Percentiles rank a stretch among this genome's conserved stretches.
These are phyloP conservation scores for Dolomedes plantarius DNA, from an alignment of 2,888 invertebrate species.

Conservation along the genomic window DNA sequence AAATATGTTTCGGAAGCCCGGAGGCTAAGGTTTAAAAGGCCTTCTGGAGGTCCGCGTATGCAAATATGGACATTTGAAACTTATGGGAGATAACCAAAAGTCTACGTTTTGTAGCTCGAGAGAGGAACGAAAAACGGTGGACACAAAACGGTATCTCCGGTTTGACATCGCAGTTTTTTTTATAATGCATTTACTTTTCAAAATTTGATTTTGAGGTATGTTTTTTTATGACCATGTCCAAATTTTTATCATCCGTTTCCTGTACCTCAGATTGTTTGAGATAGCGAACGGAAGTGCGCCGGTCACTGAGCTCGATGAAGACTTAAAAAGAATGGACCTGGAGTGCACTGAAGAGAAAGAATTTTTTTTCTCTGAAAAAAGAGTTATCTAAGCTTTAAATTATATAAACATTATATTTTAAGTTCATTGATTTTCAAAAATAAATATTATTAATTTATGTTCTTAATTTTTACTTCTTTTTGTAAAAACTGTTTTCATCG, in stretches of 20 bases:
- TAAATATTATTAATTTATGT: too few relatives aligned
- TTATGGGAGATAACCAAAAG: conserved; percentile 57
- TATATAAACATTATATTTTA: too few relatives aligned
- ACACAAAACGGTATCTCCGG: not conserved
- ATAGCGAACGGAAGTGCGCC: not conserved
- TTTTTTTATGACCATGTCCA: not conserved
- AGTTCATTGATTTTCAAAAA: too few relatives aligned
- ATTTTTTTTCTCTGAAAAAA: too few relatives aligned
- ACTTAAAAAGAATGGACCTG: too few relatives aligned
- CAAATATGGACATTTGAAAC: conserved; percentile 69
- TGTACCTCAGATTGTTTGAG: too few relatives aligned
- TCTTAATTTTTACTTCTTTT: too few relatives aligned
- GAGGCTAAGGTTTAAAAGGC: conserved; percentile 59
- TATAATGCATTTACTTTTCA: not conserved
- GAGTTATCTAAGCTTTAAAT: too few relatives aligned
- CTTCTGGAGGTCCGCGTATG: conserved; percentile 55
- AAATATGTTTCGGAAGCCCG: conserved; percentile 60
- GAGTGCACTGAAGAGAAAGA: too few relatives aligned
- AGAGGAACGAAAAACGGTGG: not conserved
- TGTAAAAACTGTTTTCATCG: too few relatives aligned
- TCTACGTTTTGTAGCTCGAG: conserved; percentile 17
- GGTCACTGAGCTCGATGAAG: too few relatives aligned
- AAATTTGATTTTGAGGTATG: not conserved
- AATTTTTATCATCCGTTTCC: not conserved
- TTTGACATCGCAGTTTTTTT: too few relatives aligned